Evolutionary conservation across 2,888 invertebrate genomes (phyloP).

Genomic region (Pedicia rivosa): DNA sequence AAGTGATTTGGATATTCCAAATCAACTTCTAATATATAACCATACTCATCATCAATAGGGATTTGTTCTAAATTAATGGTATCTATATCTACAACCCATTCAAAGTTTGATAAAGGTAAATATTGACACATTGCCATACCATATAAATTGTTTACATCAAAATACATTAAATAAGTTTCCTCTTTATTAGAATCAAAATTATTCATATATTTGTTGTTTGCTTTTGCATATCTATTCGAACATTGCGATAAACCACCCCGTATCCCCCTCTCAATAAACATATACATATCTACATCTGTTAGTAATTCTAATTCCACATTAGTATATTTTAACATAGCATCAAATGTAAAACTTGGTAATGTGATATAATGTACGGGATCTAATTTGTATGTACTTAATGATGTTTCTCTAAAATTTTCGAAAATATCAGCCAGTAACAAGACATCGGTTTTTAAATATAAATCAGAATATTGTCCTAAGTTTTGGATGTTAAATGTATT

Average conservation of each 20-base stretch:
- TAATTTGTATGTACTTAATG: constrained; percentile 13
- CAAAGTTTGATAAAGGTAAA: not conserved
- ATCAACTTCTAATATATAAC: constrained; percentile 19
- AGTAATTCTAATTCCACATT: constrained; percentile 6
- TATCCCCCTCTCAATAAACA: no score
- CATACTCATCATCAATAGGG: constrained; percentile 8
- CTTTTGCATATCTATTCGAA: constrained; percentile 4
- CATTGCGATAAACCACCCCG: constrained; percentile 3
- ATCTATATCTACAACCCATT: not conserved
- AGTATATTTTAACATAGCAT: constrained; percentile 19
- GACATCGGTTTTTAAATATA: no score
- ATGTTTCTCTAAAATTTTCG: constrained; percentile 16
- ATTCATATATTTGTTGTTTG: constrained; percentile 5
- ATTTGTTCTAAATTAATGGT: not conserved
- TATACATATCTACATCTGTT: no score
- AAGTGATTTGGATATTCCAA: constrained; percentile 10
- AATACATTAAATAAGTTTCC: constrained; percentile 16
- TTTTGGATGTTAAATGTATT: no score
- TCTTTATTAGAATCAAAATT: not conserved
- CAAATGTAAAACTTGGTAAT: constrained; percentile 17
- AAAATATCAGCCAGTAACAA: no score
- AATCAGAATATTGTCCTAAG: no score
- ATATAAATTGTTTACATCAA: no score
- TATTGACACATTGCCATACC: no score
- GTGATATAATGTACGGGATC: constrained; percentile 19